These are phyloP conservation scores for Galerucella pusilla DNA, from an alignment of 2,888 invertebrate species.

Conservation along the genomic window DNA sequence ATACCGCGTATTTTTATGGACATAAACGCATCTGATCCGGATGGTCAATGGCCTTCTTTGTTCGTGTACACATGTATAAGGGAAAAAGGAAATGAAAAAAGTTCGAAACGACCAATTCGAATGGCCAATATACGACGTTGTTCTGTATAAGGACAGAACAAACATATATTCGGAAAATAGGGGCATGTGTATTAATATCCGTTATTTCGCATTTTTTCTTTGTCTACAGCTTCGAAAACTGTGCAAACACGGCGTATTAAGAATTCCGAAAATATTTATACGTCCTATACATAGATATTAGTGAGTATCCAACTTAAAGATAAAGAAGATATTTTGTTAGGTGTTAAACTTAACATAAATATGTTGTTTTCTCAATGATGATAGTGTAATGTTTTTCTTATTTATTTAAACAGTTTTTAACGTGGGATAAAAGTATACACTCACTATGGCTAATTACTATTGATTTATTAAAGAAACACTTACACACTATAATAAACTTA, in stretches of 20 bases:
- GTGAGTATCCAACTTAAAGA: background rate
- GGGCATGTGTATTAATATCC: conserved; percentile 26
- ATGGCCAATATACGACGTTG: conserved; percentile 26
- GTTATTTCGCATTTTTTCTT: conserved; percentile 21
- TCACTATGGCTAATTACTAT: too few relatives aligned
- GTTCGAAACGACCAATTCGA: conserved; percentile 13
- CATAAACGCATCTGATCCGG: background rate
- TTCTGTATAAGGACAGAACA: conserved; percentile 25
- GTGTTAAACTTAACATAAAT: too few relatives aligned
- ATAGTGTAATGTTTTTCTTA: too few relatives aligned
- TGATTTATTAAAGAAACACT: too few relatives aligned
- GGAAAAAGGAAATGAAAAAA: conserved; percentile 29
- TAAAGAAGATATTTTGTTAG: background rate
- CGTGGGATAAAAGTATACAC: too few relatives aligned
- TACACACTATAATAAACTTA: too few relatives aligned
- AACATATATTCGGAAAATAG: conserved; percentile 26
- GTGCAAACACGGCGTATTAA: conserved; percentile 18
- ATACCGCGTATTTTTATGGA: background rate
- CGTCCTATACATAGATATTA: background rate
- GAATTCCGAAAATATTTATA: background rate
- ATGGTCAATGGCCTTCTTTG: conserved; percentile 6
- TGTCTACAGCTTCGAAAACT: conserved; percentile 11
- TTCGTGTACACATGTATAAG: conserved; percentile 6
- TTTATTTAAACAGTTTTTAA: too few relatives aligned
- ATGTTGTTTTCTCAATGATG: too few relatives aligned